Evolutionary conservation across 2,888 invertebrate species (phyloP), one percentile per base, ranked within the genome.

Genomic region (Biston stratarius): DNA sequence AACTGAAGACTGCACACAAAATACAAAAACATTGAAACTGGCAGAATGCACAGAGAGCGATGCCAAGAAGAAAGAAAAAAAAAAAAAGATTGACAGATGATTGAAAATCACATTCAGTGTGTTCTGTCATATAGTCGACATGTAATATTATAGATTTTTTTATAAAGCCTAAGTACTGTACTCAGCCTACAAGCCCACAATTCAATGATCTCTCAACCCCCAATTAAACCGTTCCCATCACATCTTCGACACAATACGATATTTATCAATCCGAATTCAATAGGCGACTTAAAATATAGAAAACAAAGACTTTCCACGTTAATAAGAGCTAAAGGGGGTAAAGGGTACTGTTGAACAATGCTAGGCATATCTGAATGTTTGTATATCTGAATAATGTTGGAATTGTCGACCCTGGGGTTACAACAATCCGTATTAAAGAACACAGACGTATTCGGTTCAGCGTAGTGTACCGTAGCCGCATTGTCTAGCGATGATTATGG

Each of bases 291-390:
- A 88, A 87, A 92, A 90, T 88, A 83, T 88, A 80, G 87, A 87
- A 92, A 92, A 94, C 93, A 94, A 94, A 92, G 88, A 87, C 79
- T 84, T 78, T 85, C 78, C 84, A 82, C 87, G 87, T 84, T 91
- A 92, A 92, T 91, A 89, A 87, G 91, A 90, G 88, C 87, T 85
- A 83, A 85, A 55, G 15, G 55, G 55, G 88, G 91, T 86, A 87
- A 87, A 86, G 81, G 73, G 79, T 73, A 80, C 83, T 82, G 80
- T 81, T 33, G 57, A 61, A 66, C 56, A 66, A 62, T 57, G 24
- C 53, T 53, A 15, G 58, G 80, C 81, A 60, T 71, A 77, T 78
- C 52, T 55, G 15, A 53, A 62, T 58, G 66, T 47, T 52, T 56
- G 66, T 44, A 44, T 67, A 52, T 57, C 48, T 61, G 42, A 52